Base-by-base conservation (phyloP, 2,113 vertebrate species). In the Stomatorhinus ivindoensis region DNA sequence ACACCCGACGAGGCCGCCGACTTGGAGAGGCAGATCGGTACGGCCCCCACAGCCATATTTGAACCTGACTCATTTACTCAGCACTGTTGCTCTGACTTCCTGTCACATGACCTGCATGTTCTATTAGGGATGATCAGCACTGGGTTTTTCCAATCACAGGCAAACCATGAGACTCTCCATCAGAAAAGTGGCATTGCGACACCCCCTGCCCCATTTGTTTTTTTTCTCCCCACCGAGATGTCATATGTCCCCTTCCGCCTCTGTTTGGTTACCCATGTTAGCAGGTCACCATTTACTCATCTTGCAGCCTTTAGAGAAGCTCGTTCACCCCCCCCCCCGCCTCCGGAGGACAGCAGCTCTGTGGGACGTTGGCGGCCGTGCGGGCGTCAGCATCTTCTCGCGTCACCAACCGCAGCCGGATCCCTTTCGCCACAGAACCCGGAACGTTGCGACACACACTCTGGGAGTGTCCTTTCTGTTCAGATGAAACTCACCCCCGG, bases 11-110 rank as follows among this genome's bases (percentile, higher is more conserved):
- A 99, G 93, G 97, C 97, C 51, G 97, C 98, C 31, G 97, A 99
- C 95, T 95, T 99, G 94, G 98, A 99, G 94, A 96, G 97, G 93
- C 97, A 98, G 96, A 99, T 99, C 96, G 97, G 98, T 99, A 91
- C 84, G 73, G 5, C 17, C 31, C 13, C 24, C 11, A 1, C 15
- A 15, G 21, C 48, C 48, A n/a, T 31, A 1, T 42, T 8, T 39
- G 3, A 73, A 9, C 2, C 24, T n/a, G 55, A 61, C 21, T 61
- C 7, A 3, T 61, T 61, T 61, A n/a, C 24, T 27, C 21, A 1
- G 24, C 58, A 5, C 9, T 73, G 65, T 17, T 35, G 10, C 4
- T 47, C 42, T 84, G 82, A 11, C 42, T 85, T 65, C 61, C n/a
- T 84, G 82, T 84, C 39, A 48, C 24, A 27, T 85, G 44, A 15